phyloP scores from a whole-genome alignment of 1,140 invertebrate genomes.

The Sesamia nonagrioides region DNA sequence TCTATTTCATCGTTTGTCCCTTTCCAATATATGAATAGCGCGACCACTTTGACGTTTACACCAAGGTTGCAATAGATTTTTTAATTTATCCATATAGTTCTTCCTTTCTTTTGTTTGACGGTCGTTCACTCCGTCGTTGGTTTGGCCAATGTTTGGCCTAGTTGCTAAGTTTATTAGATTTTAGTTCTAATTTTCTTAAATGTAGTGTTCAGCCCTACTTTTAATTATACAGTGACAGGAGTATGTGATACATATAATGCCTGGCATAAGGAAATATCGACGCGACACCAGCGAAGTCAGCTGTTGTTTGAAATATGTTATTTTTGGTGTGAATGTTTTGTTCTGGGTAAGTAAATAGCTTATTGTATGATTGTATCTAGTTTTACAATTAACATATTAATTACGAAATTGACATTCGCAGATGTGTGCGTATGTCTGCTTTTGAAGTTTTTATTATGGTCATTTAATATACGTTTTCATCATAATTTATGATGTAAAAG shows the following conservation, averaged over 20 bases:
- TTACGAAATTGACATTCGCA: neutral
- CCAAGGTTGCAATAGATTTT: neutral
- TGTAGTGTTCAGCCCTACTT: conserved; percentile 40
- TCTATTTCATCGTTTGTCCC: neutral
- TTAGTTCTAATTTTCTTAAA: conserved; percentile 43
- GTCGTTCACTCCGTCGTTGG: conserved; percentile 54
- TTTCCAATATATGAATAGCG: neutral
- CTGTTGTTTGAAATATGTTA: conserved; percentile 98
- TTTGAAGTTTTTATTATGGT: neutral
- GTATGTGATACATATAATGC: conserved; percentile 75
- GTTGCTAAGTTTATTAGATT: conserved; percentile 46
- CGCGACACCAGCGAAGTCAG: conserved; percentile 97
- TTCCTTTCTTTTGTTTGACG: conserved; percentile 56
- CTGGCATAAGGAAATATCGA: conserved; percentile 91
- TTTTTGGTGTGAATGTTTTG: conserved; percentile 98
- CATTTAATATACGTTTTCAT: neutral
- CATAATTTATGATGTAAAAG: neutral
- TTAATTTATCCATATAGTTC: conserved; percentile 4
- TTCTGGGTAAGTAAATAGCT: conserved; percentile 95
- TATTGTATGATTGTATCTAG: conserved; percentile 5
- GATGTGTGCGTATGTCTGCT: too few relatives aligned
- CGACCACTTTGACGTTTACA: conserved; percentile 17
- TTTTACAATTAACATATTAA: conserved; percentile 31
- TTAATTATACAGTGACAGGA: conserved; percentile 48
- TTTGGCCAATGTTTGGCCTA: conserved; percentile 48